Base-by-base conservation (phyloP, 2,113 vertebrate species). In the Brachionichthys hirsutus region DNA sequence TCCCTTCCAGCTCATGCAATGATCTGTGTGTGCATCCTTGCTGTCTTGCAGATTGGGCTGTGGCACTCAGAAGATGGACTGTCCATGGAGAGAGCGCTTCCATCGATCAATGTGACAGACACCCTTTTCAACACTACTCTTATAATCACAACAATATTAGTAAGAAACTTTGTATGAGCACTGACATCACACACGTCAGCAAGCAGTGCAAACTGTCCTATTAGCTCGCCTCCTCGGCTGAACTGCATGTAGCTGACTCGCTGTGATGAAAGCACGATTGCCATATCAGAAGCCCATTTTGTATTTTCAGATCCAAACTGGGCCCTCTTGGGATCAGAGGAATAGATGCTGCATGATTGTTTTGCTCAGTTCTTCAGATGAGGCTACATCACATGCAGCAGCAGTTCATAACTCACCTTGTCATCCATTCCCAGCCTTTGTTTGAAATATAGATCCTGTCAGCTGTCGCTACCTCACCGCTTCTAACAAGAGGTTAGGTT, bases 81-180 rank as follows among this genome's bases (percentile, higher is more conserved):
- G 81, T 95, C 92, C 83, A 98, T 99, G 96, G 95, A 98, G 87
- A 94, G 81, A 80, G 95, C 87, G 76, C 92, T 94, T 79, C 94
- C 93, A 51, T 92, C 94, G 43, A 91, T 94, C 75, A 99, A 98
- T 42, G 89, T 94, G 54, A 95, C 96, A 0, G 95, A 98, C 84
- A 95, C 90, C 18, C 94, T 98, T 75, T 98, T 97, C 93, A 98
- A 98, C 88, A 98, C 94, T 57, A 99, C 97, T 0, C 94, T 98
- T 30, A 93, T 93, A 19, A 92, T 99, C 91, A 99, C 97, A 34
- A 99, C 97, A 66, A 98, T 99, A 88, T 92, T 99, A 92, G 97
- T 99, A 91, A 97, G 94, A 80, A 59, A 11, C 8, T 40, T 49
- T 41, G 48, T 52, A 68, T 16, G n/a, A 66, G 38, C 41, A 53